Percentiles rank a stretch among this genome's conserved stretches.
Evolutionary conservation across 2,888 invertebrate genomes (phyloP).

Genomic region (Aelia acuminata): DNA sequence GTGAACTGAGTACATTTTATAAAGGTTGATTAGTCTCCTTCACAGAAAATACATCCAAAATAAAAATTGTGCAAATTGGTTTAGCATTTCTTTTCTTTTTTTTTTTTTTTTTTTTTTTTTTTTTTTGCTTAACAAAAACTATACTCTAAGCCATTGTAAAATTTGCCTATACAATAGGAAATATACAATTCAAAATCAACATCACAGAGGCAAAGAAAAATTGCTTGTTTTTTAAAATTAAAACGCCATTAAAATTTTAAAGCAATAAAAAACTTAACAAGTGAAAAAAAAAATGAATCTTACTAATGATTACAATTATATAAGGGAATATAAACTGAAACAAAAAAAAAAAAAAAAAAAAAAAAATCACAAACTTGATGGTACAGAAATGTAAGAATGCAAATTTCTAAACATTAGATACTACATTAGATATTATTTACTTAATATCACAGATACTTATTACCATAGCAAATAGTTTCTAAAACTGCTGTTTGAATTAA

Average conservation of each 20-base stretch:
- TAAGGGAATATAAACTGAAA: neutral
- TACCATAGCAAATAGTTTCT: neutral
- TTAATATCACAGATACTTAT: conserved; percentile 9
- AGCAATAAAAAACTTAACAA: neutral
- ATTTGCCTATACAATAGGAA: neutral
- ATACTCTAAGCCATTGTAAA: neutral
- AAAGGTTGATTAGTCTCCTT: neutral
- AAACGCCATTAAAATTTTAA: neutral
- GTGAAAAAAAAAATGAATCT: neutral
- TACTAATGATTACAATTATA: neutral
- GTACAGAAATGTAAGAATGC: neutral
- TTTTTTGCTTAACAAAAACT: neutral
- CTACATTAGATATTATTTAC: neutral
- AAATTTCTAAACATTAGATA: conserved; percentile 21
- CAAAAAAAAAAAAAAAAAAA: neutral
- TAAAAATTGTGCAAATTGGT: neutral
- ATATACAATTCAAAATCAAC: neutral
- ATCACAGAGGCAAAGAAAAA: neutral
- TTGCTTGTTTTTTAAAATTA: neutral
- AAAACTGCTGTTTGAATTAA: neutral
- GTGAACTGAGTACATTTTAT: neutral
- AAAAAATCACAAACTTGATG: neutral
- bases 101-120: no score
- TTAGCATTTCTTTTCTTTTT: neutral
- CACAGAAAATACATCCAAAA: neutral